These are phyloP conservation scores for Menidia beryllina DNA, from an alignment of 2,113 vertebrate genomes.

Conservation along the genomic window DNA sequence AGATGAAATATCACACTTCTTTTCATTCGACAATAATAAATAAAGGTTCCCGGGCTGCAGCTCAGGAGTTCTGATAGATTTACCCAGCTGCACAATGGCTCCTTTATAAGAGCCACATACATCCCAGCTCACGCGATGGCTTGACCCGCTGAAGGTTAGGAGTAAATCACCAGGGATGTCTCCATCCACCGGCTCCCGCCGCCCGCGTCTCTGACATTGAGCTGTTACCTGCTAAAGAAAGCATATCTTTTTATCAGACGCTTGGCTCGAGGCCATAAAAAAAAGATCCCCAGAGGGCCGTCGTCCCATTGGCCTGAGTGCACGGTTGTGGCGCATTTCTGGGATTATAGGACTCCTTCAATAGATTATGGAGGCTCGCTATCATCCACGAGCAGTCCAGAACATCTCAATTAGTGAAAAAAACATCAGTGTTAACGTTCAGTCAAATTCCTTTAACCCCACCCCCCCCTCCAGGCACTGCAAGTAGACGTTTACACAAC, in stretches of 20 bases:
- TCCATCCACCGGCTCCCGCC: constrained; percentile 16
- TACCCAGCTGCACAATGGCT: constrained; percentile 56
- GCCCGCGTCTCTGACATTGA: constrained; percentile 23
- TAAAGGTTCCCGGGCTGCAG: constrained; percentile 41
- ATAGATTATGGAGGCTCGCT: constrained; percentile 22
- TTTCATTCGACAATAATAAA: constrained; percentile 61
- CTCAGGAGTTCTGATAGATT: constrained; percentile 60
- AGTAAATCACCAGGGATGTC: constrained; percentile 59
- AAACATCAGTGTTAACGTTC: constrained; percentile 11
- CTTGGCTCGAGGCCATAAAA: constrained; percentile 57
- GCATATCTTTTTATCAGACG: constrained; percentile 53
- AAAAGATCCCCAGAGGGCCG: constrained; percentile 42
- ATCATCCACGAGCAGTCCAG: constrained; percentile 38
- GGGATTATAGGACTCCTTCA: neutral
- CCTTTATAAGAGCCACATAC: constrained; percentile 57
- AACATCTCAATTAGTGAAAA: constrained; percentile 11
- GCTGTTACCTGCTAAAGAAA: constrained; percentile 41
- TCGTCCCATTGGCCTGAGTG: constrained; percentile 56
- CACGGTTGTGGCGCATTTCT: constrained; percentile 56
- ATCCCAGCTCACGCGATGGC: constrained; percentile 59
- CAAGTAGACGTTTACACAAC: constrained; percentile 13
- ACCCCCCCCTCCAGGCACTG: neutral
- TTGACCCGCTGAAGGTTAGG: constrained; percentile 48
- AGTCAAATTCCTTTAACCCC: neutral
- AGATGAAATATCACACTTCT: constrained; percentile 38